Evolutionary conservation across 2,113 vertebrate species (phyloP).

Genomic region (Perognathus longimembris): DNA sequence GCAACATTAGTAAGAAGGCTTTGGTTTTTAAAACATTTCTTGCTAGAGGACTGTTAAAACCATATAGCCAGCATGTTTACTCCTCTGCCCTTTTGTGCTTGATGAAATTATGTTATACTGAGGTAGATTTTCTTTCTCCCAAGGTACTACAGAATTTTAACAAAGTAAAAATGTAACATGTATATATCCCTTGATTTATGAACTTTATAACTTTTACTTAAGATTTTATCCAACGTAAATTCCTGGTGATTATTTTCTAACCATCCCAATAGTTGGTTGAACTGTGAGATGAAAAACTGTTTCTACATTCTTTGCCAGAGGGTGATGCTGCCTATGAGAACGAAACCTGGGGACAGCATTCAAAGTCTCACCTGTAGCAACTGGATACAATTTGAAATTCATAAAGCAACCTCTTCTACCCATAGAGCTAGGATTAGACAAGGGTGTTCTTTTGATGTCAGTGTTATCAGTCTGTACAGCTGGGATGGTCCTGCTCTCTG

Average conservation of each 20-base stretch:
- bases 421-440: background rate
- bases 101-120: background rate
- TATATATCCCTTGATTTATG: background rate
- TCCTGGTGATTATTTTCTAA: background rate
- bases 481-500: background rate
- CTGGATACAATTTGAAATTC: background rate
- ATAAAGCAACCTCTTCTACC: background rate
- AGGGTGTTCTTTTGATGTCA: background rate
- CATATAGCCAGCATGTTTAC: background rate
- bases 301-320: background rate
- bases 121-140: background rate
- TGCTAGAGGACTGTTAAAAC: slow-evolving; percentile 12
- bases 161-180: slow-evolving; percentile 13
- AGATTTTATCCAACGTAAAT: slow-evolving; percentile 45
- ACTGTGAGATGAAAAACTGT: background rate
- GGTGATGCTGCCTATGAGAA: slow-evolving; percentile 17
- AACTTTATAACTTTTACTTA: slow-evolving; percentile 20
- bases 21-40: background rate
- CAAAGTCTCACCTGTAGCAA: background rate
- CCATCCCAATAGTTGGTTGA: background rate
- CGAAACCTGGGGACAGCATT: background rate
- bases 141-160: background rate
- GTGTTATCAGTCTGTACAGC: background rate
- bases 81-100: background rate
- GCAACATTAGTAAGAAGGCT: background rate